These are phyloP conservation scores for Cephonodes hylas DNA, from an alignment of 2,888 invertebrate genomes.

Conservation along the genomic window DNA sequence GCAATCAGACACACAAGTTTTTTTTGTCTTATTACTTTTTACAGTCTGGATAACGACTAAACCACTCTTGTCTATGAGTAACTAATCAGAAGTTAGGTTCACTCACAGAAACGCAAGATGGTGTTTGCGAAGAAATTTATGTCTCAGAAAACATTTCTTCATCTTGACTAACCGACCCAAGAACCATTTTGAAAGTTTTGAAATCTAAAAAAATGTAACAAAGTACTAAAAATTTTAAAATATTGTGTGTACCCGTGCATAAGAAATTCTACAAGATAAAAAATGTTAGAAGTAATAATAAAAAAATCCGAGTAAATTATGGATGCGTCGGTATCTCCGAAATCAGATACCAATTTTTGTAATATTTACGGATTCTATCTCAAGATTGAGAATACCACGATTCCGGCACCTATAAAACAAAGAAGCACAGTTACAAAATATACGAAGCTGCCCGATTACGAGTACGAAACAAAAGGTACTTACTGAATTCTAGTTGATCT, in stretches of 20 bases:
- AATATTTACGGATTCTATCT: constrained; percentile 50
- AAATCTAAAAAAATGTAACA: not conserved
- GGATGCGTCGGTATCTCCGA: constrained; percentile 65
- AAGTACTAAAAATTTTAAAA: not conserved
- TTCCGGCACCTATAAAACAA: constrained; percentile 41
- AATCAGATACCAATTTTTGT: constrained; percentile 45
- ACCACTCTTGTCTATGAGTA: not conserved
- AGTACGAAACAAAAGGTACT: constrained; percentile 57
- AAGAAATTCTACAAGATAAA: not conserved
- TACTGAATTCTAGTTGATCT: not conserved
- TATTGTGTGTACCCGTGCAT: not conserved
- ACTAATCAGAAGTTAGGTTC: not conserved
- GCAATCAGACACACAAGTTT: constrained; percentile 18
- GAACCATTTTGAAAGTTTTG: not conserved
- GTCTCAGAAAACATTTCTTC: not conserved
- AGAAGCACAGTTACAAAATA: constrained; percentile 63
- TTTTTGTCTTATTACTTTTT: not conserved
- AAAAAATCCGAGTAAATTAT: constrained; percentile 30
- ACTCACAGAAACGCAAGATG: not conserved
- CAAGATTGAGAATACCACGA: constrained; percentile 44
- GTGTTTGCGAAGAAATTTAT: not conserved
- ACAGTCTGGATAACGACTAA: not conserved
- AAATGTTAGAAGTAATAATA: not conserved
- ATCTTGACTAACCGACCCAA: not conserved
- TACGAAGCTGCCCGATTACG: constrained; percentile 65